A percentile compares a stretch with the other conserved stretches of the same genome.
phyloP scores from a whole-genome alignment of 2,113 vertebrate species.

The Morone saxatilis region DNA sequence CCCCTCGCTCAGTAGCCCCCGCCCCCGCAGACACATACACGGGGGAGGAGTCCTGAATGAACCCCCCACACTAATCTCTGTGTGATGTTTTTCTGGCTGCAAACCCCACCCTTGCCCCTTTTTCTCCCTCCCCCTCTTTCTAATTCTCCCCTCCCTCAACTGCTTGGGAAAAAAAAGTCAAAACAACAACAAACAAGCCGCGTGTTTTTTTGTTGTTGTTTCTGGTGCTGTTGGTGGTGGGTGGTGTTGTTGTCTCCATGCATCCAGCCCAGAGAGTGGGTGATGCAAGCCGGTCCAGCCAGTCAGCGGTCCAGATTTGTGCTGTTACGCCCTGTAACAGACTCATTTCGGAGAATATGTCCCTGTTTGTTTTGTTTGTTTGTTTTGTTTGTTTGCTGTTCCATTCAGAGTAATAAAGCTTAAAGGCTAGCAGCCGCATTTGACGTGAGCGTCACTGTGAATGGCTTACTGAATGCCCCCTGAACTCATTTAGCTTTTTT shows the following conservation, averaged over 20 bases:
- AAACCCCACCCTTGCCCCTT: slow-evolving; percentile 68
- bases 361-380: neutral
- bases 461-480: slow-evolving; percentile 15
- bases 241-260: slow-evolving; percentile 28
- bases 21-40: slow-evolving; percentile 40
- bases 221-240: slow-evolving; percentile 26
- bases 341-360: slow-evolving; percentile 2
- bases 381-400: slow-evolving; percentile 21
- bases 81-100: slow-evolving; percentile 74
- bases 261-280: slow-evolving; percentile 6
- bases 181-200: slow-evolving; percentile 78
- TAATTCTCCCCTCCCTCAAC: slow-evolving; percentile 49
- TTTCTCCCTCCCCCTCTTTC: slow-evolving; percentile 32
- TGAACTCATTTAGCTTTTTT: slow-evolving; percentile 57
- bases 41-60: slow-evolving; percentile 64
- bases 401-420: slow-evolving; percentile 4
- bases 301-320: slow-evolving; percentile 36
- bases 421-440: neutral
- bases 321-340: neutral
- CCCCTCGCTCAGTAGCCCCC: neutral
- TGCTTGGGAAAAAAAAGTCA: slow-evolving; percentile 45
- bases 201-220: slow-evolving; percentile 73
- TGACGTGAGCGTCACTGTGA: slow-evolving; percentile 19
- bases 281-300: slow-evolving; percentile 18
- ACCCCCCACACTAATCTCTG: slow-evolving; percentile 67